Evolutionary conservation across 2,888 invertebrate species (phyloP), one percentile per base, ranked within the genome.

Genomic region (Drosophila picticornis): DNA sequence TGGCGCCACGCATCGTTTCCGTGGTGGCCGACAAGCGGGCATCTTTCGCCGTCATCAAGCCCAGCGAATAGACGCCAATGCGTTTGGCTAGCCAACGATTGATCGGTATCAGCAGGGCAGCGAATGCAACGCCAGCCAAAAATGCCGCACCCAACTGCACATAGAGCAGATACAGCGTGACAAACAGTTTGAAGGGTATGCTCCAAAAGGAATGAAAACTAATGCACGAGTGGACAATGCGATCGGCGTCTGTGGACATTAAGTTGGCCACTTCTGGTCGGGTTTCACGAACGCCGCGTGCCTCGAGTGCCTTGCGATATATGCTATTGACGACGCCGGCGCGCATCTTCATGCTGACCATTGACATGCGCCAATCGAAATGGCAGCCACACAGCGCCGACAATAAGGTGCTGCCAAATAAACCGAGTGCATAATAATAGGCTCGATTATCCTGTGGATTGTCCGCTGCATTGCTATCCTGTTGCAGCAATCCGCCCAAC

Each of bases 201-300:
- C 98, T 99, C 99, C 99, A 99, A 81, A 99, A 94, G 7, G 97
- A 96, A 94, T 99, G 99, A 92, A 99, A 99, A 93, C 98, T 98
- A 4, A 98, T 96, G 93, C 98, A 98, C 29, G 99, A 97, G 93
- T 99, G 99, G 0, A 98, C 97, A 81, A 99, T 97, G 81, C 99
- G 95, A 92, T 99, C 98, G 0, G 97, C 97, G 92, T 99, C 99
- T 0, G 98, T 98, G 36, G 98, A 99, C 97, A 99, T 98, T 84
- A 98, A 97, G 93, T 99, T 99, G 2, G 99, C 95, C 67, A 99
- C 96, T 94, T 99, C 97, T 0, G 99, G 99, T 48, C 96, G 94
- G 19, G 94, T 84, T 46, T 92, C 91, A 36, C 90, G 87, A 3
- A 94, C 87, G 88, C 94, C 81, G 86, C 93, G 82, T 84, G 94